These are phyloP conservation scores for Micropoecilia bifurca DNA, from an alignment of 2,797 vertebrate genomes.

Conservation along the genomic window DNA sequence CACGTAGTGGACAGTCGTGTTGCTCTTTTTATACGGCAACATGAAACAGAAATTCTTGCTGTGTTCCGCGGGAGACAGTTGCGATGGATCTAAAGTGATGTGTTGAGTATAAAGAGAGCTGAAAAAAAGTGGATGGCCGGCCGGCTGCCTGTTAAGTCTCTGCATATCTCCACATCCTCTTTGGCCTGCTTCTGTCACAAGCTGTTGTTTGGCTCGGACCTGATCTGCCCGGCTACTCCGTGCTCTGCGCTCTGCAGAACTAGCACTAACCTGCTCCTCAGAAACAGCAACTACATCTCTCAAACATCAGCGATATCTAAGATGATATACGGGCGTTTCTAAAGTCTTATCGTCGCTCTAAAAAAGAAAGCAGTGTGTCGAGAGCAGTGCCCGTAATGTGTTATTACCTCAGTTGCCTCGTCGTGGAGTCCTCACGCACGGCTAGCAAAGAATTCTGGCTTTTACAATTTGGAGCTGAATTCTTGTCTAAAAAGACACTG, in stretches of 20 bases:
- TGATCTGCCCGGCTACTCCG: slow-evolving; percentile 71
- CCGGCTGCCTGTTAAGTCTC: slow-evolving; percentile 77
- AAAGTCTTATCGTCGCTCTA: slow-evolving; percentile 49
- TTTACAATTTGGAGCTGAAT: slow-evolving; percentile 77
- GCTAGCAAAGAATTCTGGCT: slow-evolving; percentile 70
- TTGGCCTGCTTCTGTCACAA: slow-evolving; percentile 84
- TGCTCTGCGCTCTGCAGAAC: slow-evolving; percentile 58
- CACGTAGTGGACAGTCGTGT: slow-evolving; percentile 16
- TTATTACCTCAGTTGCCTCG: slow-evolving; percentile 59
- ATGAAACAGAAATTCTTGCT: slow-evolving; percentile 35
- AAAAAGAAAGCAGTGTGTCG: slow-evolving; percentile 45
- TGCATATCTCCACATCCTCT: slow-evolving; percentile 74
- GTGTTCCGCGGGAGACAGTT: slow-evolving; percentile 46
- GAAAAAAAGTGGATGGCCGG: slow-evolving; percentile 78
- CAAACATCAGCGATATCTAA: slow-evolving; percentile 40
- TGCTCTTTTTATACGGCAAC: slow-evolving; percentile 41
- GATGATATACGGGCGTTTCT: slow-evolving; percentile 38
- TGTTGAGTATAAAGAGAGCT: slow-evolving; percentile 75
- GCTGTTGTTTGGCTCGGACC: slow-evolving; percentile 73
- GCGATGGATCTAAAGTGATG: slow-evolving; percentile 73
- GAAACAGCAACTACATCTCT: slow-evolving; percentile 36
- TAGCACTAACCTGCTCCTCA: slow-evolving; percentile 60
- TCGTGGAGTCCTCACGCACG: slow-evolving; percentile 62
- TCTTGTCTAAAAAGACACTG: slow-evolving; percentile 77
- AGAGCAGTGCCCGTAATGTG: slow-evolving; percentile 32